Conservation (phyloP, 1,140 invertebrate species). For the Atta cephalotes region DNA sequence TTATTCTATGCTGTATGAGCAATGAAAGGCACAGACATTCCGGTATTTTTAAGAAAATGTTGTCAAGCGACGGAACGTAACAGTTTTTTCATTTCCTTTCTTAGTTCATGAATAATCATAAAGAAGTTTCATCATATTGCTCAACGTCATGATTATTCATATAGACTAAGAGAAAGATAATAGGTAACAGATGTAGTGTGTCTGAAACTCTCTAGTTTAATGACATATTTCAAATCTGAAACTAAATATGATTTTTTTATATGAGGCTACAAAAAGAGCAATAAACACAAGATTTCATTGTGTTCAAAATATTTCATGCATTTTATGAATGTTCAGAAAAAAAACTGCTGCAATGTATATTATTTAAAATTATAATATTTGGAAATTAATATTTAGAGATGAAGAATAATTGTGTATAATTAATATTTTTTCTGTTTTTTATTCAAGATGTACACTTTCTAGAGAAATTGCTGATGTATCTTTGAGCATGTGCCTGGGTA, state of each 20-base stretch:
- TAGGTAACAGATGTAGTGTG: conserved; percentile 11
- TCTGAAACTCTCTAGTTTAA: not conserved
- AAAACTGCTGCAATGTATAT: not conserved
- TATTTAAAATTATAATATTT: not conserved
- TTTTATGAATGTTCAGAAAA: not conserved
- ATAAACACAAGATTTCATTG: not conserved
- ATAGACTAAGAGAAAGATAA: conserved; percentile 30
- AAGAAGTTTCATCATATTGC: not conserved
- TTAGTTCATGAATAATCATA: conserved; percentile 39
- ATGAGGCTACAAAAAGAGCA: not conserved
- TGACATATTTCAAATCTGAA: not conserved
- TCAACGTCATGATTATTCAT: conserved; percentile 34
- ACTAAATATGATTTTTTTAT: not conserved
- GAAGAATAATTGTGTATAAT: not conserved
- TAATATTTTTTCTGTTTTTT: not conserved
- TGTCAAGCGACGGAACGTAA: not conserved
- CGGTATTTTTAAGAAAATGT: not conserved
- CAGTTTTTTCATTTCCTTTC: conserved; percentile 12
- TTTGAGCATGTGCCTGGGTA: not conserved
- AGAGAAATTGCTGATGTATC: not conserved
- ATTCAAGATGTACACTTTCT: not conserved
- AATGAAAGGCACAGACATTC: conserved; percentile 3
- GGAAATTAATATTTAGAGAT: not conserved
- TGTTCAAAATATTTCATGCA: not conserved
- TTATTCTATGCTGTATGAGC: not conserved